These are phyloP conservation scores for Taeniopygia guttata DNA, from an alignment of 2,797 vertebrate genomes.

Conservation along the genomic window DNA sequence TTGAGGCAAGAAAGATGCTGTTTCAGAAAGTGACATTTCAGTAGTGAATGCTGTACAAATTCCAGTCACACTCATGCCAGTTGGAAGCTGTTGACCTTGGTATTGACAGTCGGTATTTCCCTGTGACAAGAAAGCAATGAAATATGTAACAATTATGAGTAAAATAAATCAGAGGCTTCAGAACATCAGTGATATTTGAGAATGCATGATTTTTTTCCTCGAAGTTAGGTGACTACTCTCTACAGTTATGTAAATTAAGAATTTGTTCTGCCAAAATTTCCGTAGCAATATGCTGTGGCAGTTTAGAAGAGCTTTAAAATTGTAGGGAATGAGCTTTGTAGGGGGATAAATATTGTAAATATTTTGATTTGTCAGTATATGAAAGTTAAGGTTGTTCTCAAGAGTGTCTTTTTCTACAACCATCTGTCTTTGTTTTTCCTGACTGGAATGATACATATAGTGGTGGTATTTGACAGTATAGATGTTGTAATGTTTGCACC, in stretches of 20 bases:
- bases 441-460: not conserved
- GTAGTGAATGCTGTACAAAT: not conserved
- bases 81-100: not conserved
- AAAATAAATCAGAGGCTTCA: not conserved
- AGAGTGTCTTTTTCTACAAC: not conserved
- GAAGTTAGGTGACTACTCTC: not conserved
- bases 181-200: not conserved
- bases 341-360: conserved; percentile 9
- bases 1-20: not conserved
- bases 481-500: not conserved
- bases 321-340: not conserved
- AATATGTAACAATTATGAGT: not conserved
- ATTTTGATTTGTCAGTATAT: conserved; percentile 29
- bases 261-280: conserved; percentile 35
- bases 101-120: not conserved
- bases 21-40: not conserved
- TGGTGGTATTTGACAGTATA: not conserved
- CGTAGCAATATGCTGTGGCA: not conserved
- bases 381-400: conserved; percentile 25
- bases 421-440: conserved; percentile 45
- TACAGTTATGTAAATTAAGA: conserved; percentile 15
- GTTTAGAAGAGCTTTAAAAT: conserved; percentile 27
- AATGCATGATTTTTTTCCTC: not conserved
- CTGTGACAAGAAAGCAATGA: not conserved
- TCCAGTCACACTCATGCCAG: not conserved